Conservation (phyloP, 2,888 invertebrate species). For the Drosophila putrida region DNA sequence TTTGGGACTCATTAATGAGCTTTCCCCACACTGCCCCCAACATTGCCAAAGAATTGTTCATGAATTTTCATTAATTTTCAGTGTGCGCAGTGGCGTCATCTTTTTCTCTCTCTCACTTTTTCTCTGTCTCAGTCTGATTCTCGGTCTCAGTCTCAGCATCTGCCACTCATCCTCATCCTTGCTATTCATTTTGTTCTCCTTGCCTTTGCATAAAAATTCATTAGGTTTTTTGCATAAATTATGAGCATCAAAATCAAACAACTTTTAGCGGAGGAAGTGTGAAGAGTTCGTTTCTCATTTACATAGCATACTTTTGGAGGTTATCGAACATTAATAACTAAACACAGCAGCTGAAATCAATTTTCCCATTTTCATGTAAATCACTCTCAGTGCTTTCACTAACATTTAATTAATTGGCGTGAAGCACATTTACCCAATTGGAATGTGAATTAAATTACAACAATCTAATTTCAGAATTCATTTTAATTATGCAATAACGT, state of each 20-base stretch:
- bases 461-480: slow-evolving; percentile 13
- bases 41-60: slow-evolving; percentile 59
- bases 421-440: slow-evolving; percentile 14
- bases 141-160: background rate
- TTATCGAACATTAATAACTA: slow-evolving; percentile 25
- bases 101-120: background rate
- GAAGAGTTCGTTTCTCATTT: slow-evolving; percentile 15
- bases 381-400: slow-evolving; percentile 5
- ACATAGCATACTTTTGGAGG: slow-evolving; percentile 22
- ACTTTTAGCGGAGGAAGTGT: background rate
- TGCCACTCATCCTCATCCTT: background rate
- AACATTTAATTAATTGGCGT: slow-evolving; percentile 39
- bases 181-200: slow-evolving; percentile 33
- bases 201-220: slow-evolving; percentile 66
- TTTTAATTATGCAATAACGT: slow-evolving; percentile 34
- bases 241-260: slow-evolving; percentile 38
- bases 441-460: slow-evolving; percentile 21
- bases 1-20: slow-evolving; percentile 63
- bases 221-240: slow-evolving; percentile 75
- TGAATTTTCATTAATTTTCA: slow-evolving; percentile 76
- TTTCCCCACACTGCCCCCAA: background rate
- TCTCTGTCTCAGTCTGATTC: background rate
- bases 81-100: slow-evolving; percentile 8
- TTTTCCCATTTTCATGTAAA: slow-evolving; percentile 5
- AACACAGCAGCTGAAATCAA: slow-evolving; percentile 6